Conservation (phyloP, 2,888 invertebrate species). For the Anagyrus pseudococci region DNA sequence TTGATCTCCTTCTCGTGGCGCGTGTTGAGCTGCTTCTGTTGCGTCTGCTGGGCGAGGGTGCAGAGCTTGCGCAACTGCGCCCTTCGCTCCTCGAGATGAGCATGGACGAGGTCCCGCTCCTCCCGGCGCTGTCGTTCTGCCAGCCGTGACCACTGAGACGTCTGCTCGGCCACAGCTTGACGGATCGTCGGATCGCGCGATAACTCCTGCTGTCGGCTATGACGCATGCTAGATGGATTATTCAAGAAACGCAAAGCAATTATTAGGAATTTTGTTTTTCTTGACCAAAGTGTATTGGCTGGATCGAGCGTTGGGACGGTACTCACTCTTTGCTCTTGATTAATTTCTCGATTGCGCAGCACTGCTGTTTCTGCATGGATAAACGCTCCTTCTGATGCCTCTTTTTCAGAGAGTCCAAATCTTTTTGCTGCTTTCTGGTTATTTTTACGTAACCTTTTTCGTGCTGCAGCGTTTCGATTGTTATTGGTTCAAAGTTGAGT, state of each 20-base stretch:
- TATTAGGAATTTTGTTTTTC: no score
- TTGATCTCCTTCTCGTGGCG: constrained; percentile 94
- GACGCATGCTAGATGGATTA: constrained; percentile 20
- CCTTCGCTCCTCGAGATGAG: constrained; percentile 85
- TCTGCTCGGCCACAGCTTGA: constrained; percentile 89
- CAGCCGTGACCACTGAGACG: constrained; percentile 92
- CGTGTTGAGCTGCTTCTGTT: constrained; percentile 88
- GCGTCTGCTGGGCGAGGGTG: constrained; percentile 80
- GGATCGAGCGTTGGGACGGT: no score
- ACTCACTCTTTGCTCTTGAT: constrained; percentile 91
- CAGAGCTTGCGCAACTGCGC: constrained; percentile 75
- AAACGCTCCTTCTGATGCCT: constrained; percentile 92
- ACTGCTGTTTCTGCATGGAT: constrained; percentile 89
- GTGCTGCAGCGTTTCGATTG: constrained; percentile 82
- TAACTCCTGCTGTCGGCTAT: constrained; percentile 78
- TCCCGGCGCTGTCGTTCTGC: constrained; percentile 83
- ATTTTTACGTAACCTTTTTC: constrained; percentile 94
- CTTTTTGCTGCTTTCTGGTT: constrained; percentile 94
- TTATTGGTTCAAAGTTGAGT: constrained; percentile 88
- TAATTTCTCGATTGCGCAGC: constrained; percentile 89
- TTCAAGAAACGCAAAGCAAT: no score
- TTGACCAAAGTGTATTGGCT: no score
- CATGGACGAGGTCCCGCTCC: constrained; percentile 81
- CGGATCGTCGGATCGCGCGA: constrained; percentile 80
- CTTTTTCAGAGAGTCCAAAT: constrained; percentile 88